Evolutionary conservation across 1,140 invertebrate genomes (phyloP).

Genomic region (Drosophila bocki): DNA sequence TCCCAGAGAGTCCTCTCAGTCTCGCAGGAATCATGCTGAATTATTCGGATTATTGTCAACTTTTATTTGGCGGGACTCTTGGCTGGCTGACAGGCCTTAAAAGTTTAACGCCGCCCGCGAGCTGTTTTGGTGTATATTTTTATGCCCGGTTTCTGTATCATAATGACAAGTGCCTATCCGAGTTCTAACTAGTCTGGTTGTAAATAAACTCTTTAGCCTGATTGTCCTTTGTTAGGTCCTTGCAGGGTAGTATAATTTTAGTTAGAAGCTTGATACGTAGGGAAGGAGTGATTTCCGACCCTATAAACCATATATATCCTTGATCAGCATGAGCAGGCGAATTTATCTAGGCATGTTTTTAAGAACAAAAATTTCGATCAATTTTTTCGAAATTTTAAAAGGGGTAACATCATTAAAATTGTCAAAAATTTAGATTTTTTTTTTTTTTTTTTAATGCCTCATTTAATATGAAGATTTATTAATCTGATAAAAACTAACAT

Average conservation of each 20-base stretch:
- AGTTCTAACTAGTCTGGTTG: conserved; percentile 10
- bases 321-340: background rate
- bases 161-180: conserved; percentile 34
- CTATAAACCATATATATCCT: background rate
- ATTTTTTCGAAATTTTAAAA: background rate
- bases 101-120: conserved; percentile 51
- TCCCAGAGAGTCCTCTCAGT: conserved; percentile 50
- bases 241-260: background rate
- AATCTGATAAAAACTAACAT: background rate
- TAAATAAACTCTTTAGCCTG: conserved; percentile 5
- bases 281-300: background rate
- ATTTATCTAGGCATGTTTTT: background rate
- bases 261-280: background rate
- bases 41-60: conserved; percentile 72
- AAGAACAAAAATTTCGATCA: accelerated
- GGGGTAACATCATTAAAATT: too few species aligned
- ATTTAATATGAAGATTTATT: background rate
- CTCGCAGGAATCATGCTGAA: conserved; percentile 37
- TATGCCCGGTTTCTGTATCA: conserved; percentile 14
- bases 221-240: conserved; percentile 24
- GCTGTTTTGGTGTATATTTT: conserved; percentile 17
- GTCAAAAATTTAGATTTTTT: too few species aligned
- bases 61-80: conserved; percentile 63
- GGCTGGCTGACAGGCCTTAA: conserved; percentile 62
- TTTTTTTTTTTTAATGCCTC: accelerated